Base-by-base conservation (phyloP, 1,140 invertebrate genomes). In the Drosophila kepulauana region DNA sequence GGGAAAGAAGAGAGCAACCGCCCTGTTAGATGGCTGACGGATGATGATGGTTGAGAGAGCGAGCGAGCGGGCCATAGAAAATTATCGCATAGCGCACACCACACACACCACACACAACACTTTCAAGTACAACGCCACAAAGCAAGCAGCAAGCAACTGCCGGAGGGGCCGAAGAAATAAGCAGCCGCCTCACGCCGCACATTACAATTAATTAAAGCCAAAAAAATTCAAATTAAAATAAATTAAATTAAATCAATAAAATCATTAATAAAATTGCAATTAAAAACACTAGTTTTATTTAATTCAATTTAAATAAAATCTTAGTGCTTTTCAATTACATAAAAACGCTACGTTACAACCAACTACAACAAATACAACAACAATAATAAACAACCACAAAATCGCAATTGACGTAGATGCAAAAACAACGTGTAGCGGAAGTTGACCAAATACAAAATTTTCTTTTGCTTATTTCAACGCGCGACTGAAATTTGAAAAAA, bases 71-170 rank as follows among this genome's bases (percentile, higher is more conserved):
- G 76, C 72, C 79, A 77, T 72, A 73, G 71, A 75, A 25, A 82
- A 72, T 66, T 54, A 79, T 84, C 76, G 57, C 68, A 68, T 59
- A 48, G 74, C 65, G 38, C 45, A 65, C 71, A 70, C 68, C 75
- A 41, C 78, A 85, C 69, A 38, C 35, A 38, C 5, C 66, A 46
- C 51, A 65, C 76, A 70, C 73, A 78, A 41, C 80, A 85, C 69
- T 85, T 88, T 84, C 85, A 88, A 87, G 82, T 87, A 87, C 80
- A 87, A 89, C 81, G 77, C 79, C 77, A 79, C 77, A 79, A 75
- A 75, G 78, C 78, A 76, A 77, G 76, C 75, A 82, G 77, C 70
- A 71, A 71, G 68, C 69, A 68, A 67, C 70, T 67, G 71, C 57
- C 71, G 77, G 75, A 84, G 81, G 81, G 81, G 81, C 81, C 67